Conservation (phyloP, 2,888 invertebrate genomes). For the Agrotis clavis region DNA sequence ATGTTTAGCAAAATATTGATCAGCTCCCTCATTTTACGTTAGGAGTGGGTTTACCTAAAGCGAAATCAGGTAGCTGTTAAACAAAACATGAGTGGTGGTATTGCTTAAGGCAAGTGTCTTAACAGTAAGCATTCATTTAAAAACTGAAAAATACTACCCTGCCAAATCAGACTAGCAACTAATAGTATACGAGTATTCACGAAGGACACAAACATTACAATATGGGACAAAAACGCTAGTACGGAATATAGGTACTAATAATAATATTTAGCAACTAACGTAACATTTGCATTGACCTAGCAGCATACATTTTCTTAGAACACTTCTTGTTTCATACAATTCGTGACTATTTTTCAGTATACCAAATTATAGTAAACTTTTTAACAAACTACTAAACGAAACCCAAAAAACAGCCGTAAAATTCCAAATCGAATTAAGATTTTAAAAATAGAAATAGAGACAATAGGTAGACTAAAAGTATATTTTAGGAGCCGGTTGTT, state of each 20-base stretch:
- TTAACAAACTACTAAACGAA: constrained; percentile 29
- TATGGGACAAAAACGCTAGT: not conserved
- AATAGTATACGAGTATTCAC: not conserved
- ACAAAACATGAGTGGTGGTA: not conserved
- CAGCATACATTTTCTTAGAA: not conserved
- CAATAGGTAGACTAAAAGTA: constrained; percentile 50
- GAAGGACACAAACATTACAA: not conserved
- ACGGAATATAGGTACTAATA: too few relatives aligned
- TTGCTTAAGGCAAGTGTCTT: not conserved
- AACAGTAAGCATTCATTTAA: not conserved
- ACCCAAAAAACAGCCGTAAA: constrained; percentile 38
- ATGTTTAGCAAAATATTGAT: constrained; percentile 28
- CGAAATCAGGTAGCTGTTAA: constrained; percentile 5
- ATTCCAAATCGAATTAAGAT: constrained; percentile 42
- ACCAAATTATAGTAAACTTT: not conserved
- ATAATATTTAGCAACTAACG: not conserved
- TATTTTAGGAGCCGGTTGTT: constrained; percentile 55
- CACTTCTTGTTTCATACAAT: too few relatives aligned
- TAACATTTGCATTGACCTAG: not conserved
- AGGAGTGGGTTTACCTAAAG: not conserved
- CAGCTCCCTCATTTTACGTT: constrained; percentile 33
- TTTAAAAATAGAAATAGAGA: constrained; percentile 54
- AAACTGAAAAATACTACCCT: not conserved
- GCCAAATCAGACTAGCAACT: not conserved
- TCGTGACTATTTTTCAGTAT: too few relatives aligned